A percentile compares a stretch with the other conserved stretches of the same genome.
phyloP scores from a whole-genome alignment of 2,888 invertebrate genomes.

The Sylvicola fuscatus region DNA sequence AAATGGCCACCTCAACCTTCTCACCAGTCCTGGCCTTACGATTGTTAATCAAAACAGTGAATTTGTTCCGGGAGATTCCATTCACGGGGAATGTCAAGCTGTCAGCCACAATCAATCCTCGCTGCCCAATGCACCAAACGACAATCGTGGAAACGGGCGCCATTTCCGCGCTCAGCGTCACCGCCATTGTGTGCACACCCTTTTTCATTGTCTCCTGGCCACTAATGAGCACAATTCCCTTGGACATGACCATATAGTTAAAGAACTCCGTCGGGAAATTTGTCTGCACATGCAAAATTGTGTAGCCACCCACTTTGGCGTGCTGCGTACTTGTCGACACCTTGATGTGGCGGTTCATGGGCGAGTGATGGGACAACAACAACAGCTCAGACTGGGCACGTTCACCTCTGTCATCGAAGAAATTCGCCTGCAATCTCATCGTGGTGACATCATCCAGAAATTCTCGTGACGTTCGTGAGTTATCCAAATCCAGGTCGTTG shows the following conservation, averaged over 20 bases:
- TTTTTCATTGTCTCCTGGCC: slow-evolving; percentile 71
- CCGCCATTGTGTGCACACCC: slow-evolving; percentile 55
- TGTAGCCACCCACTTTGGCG: slow-evolving; percentile 81
- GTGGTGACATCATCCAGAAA: slow-evolving; percentile 42
- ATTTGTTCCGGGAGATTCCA: slow-evolving; percentile 83
- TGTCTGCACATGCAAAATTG: slow-evolving; percentile 82
- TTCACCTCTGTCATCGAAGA: slow-evolving; percentile 45
- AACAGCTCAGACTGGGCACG: slow-evolving; percentile 45
- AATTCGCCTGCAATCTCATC: slow-evolving; percentile 44
- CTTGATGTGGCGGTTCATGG: slow-evolving; percentile 62
- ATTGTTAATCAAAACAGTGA: slow-evolving; percentile 72
- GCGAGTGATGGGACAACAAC: slow-evolving; percentile 61
- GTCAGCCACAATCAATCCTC: slow-evolving; percentile 76
- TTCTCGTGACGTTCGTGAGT: slow-evolving; percentile 35
- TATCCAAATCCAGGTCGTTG: slow-evolving; percentile 32
- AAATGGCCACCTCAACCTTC: slow-evolving; percentile 80
- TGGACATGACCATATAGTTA: slow-evolving; percentile 80
- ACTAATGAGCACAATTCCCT: slow-evolving; percentile 70
- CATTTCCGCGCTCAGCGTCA: slow-evolving; percentile 71
- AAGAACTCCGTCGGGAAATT: slow-evolving; percentile 79
- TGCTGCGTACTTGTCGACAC: slow-evolving; percentile 66
- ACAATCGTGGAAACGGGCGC: slow-evolving; percentile 81
- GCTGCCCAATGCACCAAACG: slow-evolving; percentile 66
- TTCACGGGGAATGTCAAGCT: slow-evolving; percentile 93
- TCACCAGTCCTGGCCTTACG: slow-evolving; percentile 86